Conservation (phyloP, 2,888 invertebrate genomes). For the Sphaerophoria taeniata region DNA sequence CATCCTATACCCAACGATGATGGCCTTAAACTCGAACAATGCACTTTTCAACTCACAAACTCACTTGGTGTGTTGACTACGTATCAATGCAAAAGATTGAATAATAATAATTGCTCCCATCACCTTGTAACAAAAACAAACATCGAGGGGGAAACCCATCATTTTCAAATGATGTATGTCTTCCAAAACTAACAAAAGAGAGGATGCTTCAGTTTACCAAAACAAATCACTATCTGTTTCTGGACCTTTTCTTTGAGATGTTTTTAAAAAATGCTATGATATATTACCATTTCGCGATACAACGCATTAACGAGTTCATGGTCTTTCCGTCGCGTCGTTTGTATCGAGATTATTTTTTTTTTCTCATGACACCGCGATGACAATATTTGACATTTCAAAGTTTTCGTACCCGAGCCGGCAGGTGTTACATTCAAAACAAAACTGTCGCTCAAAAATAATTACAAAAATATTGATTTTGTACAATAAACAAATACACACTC, state of each 20-base stretch:
- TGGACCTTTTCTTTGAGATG: conserved; percentile 2
- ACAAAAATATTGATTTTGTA: too few relatives aligned
- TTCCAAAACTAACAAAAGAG: not conserved
- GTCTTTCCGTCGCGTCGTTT: conserved; percentile 30
- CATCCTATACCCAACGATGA: not conserved
- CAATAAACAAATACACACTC: too few relatives aligned
- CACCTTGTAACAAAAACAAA: conserved; percentile 45
- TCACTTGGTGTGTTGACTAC: too few relatives aligned
- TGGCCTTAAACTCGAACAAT: conserved; percentile 25
- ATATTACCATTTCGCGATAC: conserved; percentile 26
- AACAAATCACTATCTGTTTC: conserved; percentile 10
- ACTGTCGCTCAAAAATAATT: not conserved
- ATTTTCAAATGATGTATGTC: not conserved
- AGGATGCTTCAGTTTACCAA: not conserved
- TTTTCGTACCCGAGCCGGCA: conserved; percentile 10
- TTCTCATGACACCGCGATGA: conserved; percentile 5
- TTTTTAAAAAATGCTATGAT: conserved; percentile 8
- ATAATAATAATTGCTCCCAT: conserved; percentile 44
- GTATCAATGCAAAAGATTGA: not conserved
- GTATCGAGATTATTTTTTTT: conserved; percentile 26
- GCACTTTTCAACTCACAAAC: not conserved
- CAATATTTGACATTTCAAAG: conserved; percentile 12
- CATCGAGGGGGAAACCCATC: conserved; percentile 12
- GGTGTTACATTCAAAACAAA: conserved; percentile 17
- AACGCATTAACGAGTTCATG: conserved; percentile 53